Evolutionary conservation across 2,113 vertebrate genomes (phyloP).

Genomic region (Aegotheles bennettii): DNA sequence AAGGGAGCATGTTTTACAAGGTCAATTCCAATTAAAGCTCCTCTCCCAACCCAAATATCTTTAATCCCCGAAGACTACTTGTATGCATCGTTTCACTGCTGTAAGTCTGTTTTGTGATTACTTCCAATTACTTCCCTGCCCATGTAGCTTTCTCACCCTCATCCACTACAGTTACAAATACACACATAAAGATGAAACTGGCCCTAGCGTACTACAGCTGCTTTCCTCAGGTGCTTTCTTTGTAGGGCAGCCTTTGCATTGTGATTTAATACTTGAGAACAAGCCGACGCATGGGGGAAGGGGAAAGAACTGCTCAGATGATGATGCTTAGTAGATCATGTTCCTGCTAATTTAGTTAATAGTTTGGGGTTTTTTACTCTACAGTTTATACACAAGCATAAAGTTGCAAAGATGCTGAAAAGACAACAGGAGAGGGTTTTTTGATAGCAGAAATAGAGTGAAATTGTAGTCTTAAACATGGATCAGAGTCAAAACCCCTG

Average conservation of each 20-base stretch:
- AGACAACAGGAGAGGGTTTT: not conserved
- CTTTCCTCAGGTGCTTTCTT: slow-evolving; percentile 15
- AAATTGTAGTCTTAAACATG: not conserved
- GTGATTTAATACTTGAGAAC: slow-evolving; percentile 29
- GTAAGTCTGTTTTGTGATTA: slow-evolving; percentile 49
- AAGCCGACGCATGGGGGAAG: not conserved
- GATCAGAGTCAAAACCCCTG: not conserved
- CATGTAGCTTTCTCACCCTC: slow-evolving; percentile 31
- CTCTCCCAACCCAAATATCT: slow-evolving; percentile 69
- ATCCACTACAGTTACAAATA: not conserved
- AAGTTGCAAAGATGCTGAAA: not conserved
- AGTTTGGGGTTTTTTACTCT: not conserved
- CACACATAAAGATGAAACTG: not conserved
- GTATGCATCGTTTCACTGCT: slow-evolving; percentile 47
- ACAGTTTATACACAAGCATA: not conserved
- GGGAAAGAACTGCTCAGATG: not conserved
- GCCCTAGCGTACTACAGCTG: not conserved
- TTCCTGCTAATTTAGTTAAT: not conserved
- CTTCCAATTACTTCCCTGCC: slow-evolving; percentile 36
- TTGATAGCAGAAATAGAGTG: not conserved
- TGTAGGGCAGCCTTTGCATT: not conserved
- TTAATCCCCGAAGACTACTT: slow-evolving; percentile 59
- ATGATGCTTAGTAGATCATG: not conserved
- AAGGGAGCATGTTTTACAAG: slow-evolving; percentile 49
- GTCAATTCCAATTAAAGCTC: slow-evolving; percentile 64